Evolutionary conservation across 2,113 vertebrate species (phyloP), one percentile per base, ranked within the genome.

Genomic region (Urocolius indicus): DNA sequence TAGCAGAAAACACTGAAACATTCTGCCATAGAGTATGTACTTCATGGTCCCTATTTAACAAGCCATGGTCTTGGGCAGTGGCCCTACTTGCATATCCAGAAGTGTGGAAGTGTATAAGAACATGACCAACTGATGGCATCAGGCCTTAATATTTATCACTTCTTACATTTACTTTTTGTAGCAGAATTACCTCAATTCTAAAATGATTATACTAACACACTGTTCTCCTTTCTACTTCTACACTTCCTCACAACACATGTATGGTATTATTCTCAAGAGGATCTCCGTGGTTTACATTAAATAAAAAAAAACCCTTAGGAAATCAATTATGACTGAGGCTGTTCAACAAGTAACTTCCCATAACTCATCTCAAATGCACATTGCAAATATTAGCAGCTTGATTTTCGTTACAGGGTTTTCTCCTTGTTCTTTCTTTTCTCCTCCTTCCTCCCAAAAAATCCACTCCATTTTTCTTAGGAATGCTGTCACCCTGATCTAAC

Each of bases 391-490:
- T 26, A 83, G 12, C 36, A 24, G 18, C 29, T 78, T 78, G 16
- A 66, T 48, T 85, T 58, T 46, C 83, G 15, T 32, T 83, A 15
- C 22, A 46, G 12, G 17, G 19, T 16, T 71, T 83, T 51, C 2
- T 6, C 2, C 12, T 52, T 41, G 10, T 65, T 94, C 19, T 65
- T 67, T 69, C 7, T 27, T 55, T 61, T 30, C 36, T 63, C 2
- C 11, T 16, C 6, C 8, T 13, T 30, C 7, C 8, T 9, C 49
- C 10, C 3, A 9, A 23, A 2, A 22, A 9, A 46, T n/a, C n/a
- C n/a, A 29, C 10, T 11, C 10, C 3, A 11, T 51, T 65, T 91
- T 87, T 68, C 41, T 80, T 69, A 76, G 59, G 34, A 76, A 76
- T 73, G 49, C 10, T 84, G 41, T 29, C 49, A 73, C 19, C 49